Conservation (phyloP, 2,888 invertebrate genomes). For the Neoitamus cyanurus region DNA sequence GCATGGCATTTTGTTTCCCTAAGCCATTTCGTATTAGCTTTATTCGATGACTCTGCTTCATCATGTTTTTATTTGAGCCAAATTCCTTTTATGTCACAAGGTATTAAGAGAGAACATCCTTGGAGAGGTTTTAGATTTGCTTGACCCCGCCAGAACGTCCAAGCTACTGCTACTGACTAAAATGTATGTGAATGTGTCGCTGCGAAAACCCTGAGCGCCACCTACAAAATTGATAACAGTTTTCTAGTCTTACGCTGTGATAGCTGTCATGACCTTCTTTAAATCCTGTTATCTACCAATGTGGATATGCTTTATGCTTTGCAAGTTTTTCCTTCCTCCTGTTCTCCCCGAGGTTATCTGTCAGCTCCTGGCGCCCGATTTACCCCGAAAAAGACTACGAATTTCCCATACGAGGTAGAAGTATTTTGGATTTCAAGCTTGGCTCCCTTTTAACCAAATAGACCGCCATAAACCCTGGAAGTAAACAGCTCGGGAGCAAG, state of each 20-base stretch:
- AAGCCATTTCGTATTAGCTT: constrained; percentile 12
- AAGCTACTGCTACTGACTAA: neutral
- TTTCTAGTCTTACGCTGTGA: constrained; percentile 36
- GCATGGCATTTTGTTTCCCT: neutral
- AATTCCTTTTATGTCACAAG: constrained; percentile 9
- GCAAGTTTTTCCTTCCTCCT: neutral
- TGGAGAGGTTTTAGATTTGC: constrained; percentile 4
- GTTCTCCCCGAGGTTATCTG: neutral
- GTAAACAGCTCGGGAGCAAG: constrained; percentile 17
- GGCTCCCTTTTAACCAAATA: constrained; percentile 13
- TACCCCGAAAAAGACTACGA: neutral
- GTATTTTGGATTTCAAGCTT: neutral
- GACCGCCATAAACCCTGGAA: constrained; percentile 7
- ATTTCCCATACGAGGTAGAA: neutral
- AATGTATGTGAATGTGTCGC: constrained; percentile 25
- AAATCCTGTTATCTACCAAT: constrained; percentile 52
- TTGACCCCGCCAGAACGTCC: neutral
- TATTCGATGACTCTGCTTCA: neutral
- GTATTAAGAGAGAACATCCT: constrained; percentile 2
- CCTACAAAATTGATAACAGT: constrained; percentile 49
- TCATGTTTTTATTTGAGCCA: constrained; percentile 12
- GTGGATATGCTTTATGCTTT: constrained; percentile 51
- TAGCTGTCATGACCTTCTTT: constrained; percentile 52
- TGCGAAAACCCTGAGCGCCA: constrained; percentile 20
- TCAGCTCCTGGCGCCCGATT: constrained; percentile 13